A percentile compares a stretch with the other conserved stretches of the same genome.
phyloP scores from a whole-genome alignment of 1,140 invertebrate species.

The Nephotettix cincticeps region DNA sequence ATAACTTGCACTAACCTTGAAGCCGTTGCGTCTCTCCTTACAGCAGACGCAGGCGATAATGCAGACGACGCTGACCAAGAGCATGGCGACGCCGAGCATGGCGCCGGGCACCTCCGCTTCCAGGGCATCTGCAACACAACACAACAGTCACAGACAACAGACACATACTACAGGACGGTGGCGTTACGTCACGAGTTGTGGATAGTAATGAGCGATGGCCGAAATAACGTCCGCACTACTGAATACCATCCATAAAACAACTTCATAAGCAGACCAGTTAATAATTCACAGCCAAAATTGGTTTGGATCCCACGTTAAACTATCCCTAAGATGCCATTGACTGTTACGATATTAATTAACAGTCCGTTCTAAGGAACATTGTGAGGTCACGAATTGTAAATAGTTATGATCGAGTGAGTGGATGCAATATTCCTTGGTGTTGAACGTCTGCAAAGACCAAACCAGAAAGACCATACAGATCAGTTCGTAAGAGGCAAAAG shows the following conservation, averaged over 20 bases:
- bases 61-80: constrained; percentile 13
- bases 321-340: too few species aligned
- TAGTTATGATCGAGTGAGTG: too few species aligned
- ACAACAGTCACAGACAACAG: background rate
- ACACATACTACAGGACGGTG: background rate
- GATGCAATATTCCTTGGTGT: too few species aligned
- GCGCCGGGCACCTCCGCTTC: constrained; percentile 14
- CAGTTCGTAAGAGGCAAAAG: too few species aligned
- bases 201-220: background rate
- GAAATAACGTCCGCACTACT: background rate
- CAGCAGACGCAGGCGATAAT: constrained; percentile 17
- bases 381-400: too few species aligned
- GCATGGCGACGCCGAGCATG: background rate
- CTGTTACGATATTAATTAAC: too few species aligned
- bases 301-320: too few species aligned
- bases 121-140: constrained; percentile 7
- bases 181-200: background rate
- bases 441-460: too few species aligned
- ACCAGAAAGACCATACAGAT: too few species aligned
- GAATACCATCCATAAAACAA: background rate
- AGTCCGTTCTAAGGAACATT: too few species aligned
- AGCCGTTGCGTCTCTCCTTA: background rate
- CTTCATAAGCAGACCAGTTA: background rate
- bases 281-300: background rate
- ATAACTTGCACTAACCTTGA: constrained; percentile 22